Conservation (phyloP, 2,888 invertebrate genomes). For the Harpagoxenus sublaevis region DNA sequence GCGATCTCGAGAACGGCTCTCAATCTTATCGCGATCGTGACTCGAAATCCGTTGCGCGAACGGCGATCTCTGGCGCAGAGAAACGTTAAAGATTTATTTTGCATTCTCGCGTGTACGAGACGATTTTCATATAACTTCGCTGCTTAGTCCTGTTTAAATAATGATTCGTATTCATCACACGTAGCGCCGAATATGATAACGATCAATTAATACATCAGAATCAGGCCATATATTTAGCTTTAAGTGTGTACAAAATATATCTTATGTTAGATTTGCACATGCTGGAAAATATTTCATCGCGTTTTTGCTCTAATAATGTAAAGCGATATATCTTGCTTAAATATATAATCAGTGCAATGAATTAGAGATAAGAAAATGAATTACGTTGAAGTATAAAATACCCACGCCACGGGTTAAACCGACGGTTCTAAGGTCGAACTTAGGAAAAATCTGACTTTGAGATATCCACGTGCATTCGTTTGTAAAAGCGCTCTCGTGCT, state of each 20-base stretch:
- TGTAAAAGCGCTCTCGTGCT: neutral
- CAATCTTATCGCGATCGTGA: constrained; percentile 53
- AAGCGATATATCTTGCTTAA: constrained; percentile 9
- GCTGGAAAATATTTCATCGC: neutral
- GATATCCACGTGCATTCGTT: neutral
- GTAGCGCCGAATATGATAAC: neutral
- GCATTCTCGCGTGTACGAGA: constrained; percentile 16
- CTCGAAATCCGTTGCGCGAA: constrained; percentile 45
- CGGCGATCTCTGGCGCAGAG: neutral
- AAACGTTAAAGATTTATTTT: constrained; percentile 33
- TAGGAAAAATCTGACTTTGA: constrained; percentile 26
- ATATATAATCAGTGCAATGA: neutral
- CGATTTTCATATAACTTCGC: neutral
- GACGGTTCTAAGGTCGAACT: neutral
- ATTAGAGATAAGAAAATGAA: constrained; percentile 10
- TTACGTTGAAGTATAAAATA: neutral
- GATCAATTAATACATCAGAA: neutral
- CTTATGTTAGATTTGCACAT: neutral
- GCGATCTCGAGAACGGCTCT: constrained; percentile 27
- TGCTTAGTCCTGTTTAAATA: neutral
- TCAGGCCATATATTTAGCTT: neutral
- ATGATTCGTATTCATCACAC: neutral
- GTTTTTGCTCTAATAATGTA: neutral
- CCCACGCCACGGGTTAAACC: neutral
- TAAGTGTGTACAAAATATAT: neutral